A percentile compares a stretch with the other conserved stretches of the same genome.
Evolutionary conservation across 1,140 invertebrate genomes (phyloP).

Genomic region (Diorhabda sublineata): DNA sequence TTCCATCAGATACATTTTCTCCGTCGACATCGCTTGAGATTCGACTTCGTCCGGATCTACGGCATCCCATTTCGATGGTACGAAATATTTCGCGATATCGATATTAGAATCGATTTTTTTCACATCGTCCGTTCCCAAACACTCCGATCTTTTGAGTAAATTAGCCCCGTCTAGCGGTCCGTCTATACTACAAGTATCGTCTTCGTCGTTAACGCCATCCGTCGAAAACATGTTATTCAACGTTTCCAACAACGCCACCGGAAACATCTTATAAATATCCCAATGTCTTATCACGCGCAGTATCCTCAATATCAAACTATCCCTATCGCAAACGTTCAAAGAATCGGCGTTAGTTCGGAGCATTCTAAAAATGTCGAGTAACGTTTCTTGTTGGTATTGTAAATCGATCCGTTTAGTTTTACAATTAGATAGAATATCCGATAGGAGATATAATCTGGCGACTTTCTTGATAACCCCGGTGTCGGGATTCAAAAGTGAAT

Average conservation of each 20-base stretch:
- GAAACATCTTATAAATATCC: conserved; percentile 96
- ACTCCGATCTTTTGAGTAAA: conserved; percentile 33
- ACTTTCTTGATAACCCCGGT: conserved; percentile 88
- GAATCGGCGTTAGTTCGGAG: neutral
- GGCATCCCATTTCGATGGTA: conserved; percentile 91
- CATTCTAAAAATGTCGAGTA: conserved; percentile 8
- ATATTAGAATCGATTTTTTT: conserved; percentile 16
- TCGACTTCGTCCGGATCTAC: conserved; percentile 80
- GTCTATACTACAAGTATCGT: conserved; percentile 34
- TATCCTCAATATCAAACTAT: conserved; percentile 60
- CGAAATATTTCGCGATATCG: conserved; percentile 57
- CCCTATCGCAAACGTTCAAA: neutral
- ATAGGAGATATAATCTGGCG: conserved; percentile 89
- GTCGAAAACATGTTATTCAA: conserved; percentile 17
- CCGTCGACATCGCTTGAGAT: conserved; percentile 81
- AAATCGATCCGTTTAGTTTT: conserved; percentile 62
- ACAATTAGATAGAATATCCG: conserved; percentile 95
- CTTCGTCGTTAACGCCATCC: conserved; percentile 11
- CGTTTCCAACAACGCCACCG: conserved; percentile 83
- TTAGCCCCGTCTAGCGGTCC: conserved; percentile 44
- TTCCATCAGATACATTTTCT: conserved; percentile 68
- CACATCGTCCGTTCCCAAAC: neutral
- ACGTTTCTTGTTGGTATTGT: neutral
- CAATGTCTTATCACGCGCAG: conserved; percentile 89
- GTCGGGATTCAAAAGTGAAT: conserved; percentile 72